Evolutionary conservation across 2,797 vertebrate genomes (phyloP).

Genomic region (Trachops cirrhosus): DNA sequence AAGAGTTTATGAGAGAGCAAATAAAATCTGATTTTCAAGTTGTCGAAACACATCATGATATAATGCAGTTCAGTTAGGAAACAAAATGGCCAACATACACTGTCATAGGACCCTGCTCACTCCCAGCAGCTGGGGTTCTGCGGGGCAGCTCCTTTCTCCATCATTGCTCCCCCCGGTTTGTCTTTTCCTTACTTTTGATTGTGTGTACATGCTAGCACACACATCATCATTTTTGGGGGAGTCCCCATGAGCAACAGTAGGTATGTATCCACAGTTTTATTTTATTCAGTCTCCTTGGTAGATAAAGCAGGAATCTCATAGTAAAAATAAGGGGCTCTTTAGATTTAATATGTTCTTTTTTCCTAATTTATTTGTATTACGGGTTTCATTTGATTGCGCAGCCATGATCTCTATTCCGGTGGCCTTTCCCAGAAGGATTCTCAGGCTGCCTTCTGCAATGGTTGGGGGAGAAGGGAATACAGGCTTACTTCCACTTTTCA

Average conservation of each 20-base stretch:
- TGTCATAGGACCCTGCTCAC: constrained; percentile 41
- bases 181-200: constrained; percentile 8
- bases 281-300: constrained; percentile 29
- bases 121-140: constrained; percentile 60
- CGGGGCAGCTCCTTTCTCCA: background rate
- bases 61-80: constrained; percentile 45
- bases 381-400: background rate
- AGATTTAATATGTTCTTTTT: background rate
- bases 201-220: background rate
- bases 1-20: constrained; percentile 46
- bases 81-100: constrained; percentile 46
- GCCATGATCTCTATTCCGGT: background rate
- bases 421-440: background rate
- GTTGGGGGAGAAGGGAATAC: background rate
- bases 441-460: background rate
- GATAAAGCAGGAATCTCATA: constrained; percentile 32
- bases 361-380: background rate
- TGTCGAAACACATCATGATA: constrained; percentile 47
- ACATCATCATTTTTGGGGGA: background rate
- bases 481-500: background rate
- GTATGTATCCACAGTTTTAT: background rate
- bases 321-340: constrained; percentile 13
- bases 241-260: background rate
- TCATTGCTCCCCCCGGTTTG: constrained; percentile 31
- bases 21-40: constrained; percentile 69